Evolutionary conservation across 2,113 vertebrate genomes (phyloP), one percentile per base, ranked within the genome.

Genomic region (Ranitomeya imitator): DNA sequence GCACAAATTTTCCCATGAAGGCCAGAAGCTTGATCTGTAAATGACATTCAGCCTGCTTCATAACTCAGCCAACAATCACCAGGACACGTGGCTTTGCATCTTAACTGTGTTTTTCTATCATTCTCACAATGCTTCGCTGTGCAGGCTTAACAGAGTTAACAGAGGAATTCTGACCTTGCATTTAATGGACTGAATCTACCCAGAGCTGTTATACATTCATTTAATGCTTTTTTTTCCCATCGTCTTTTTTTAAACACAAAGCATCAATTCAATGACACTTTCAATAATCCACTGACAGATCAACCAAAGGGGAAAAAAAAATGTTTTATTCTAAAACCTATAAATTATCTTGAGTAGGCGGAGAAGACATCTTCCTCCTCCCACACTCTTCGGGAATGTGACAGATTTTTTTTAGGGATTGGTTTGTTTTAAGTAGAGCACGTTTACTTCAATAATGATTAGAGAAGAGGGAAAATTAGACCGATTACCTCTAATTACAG

Each of bases 361-460:
- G 86, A 71, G 77, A 87, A 55, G 86, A 79, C 18, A 52, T 71
- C 26, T 69, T 86, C 63, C 86, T 80, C 85, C 74, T 79, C 86
- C 86, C 54, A 87, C 86, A 80, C 26, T 31, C 23, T 12, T 80
- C 45, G 59, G 67, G 51, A n/a, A 80, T 21, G 45, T 71, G 86
- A 69, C 61, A 87, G 63, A 16, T 69, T 16, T 61, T 85, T 69
- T 79, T 55, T 67, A 78, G 18, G 60, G 74, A 86, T 79, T 79
- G 79, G 85, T 14, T 86, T 86, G 45, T 86, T 86, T 79, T 79
- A 86, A 86, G 61, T 16, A 55, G 61, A 69, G 71, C 76, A 86
- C 77, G 14, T 26, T 86, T 69, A 76, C 18, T 59, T 80, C 52
- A 69, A 26, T 87, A 80, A 81, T 69, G 63, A 80, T 87, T 71